Conservation (phyloP, 2,888 invertebrate genomes). For the Griposia aprilina region DNA sequence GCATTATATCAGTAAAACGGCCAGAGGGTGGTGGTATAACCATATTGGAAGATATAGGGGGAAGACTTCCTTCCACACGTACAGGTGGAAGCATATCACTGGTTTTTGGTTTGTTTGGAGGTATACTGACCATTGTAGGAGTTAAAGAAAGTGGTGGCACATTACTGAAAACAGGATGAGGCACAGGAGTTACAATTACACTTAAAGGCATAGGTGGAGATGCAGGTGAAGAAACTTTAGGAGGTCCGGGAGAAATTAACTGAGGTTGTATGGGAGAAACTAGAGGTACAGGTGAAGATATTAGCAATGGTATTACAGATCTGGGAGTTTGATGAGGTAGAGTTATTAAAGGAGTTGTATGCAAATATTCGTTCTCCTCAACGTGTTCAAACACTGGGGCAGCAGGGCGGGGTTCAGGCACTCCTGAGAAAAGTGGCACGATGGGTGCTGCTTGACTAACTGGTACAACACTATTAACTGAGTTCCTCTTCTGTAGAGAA, state of each 20-base stretch:
- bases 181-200: constrained; percentile 35
- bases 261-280: constrained; percentile 20
- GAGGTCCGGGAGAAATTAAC: constrained; percentile 1
- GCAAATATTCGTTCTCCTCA: constrained; percentile 57
- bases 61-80: constrained; percentile 40
- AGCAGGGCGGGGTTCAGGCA: constrained; percentile 40
- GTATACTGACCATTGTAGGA: background rate
- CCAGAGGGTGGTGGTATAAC: constrained; percentile 53
- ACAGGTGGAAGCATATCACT: constrained; percentile 19
- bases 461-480: constrained; percentile 21
- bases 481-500: constrained; percentile 65
- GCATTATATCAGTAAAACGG: constrained; percentile 68
- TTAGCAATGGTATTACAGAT: constrained; percentile 31
- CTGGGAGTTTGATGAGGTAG: constrained; percentile 43
- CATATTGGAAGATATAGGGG: constrained; percentile 62
- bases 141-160: background rate
- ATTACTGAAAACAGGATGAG: constrained; percentile 27
- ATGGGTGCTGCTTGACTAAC: background rate
- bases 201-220: constrained; percentile 17
- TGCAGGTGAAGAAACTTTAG: background rate
- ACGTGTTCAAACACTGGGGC: constrained; percentile 69
- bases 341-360: constrained; percentile 35
- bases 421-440: background rate
- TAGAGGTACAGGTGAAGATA: constrained; percentile 35
- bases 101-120: background rate